Evolutionary conservation across 2,888 invertebrate genomes (phyloP), one percentile per base, ranked within the genome.

Genomic region (Eristalinus sepulchralis): DNA sequence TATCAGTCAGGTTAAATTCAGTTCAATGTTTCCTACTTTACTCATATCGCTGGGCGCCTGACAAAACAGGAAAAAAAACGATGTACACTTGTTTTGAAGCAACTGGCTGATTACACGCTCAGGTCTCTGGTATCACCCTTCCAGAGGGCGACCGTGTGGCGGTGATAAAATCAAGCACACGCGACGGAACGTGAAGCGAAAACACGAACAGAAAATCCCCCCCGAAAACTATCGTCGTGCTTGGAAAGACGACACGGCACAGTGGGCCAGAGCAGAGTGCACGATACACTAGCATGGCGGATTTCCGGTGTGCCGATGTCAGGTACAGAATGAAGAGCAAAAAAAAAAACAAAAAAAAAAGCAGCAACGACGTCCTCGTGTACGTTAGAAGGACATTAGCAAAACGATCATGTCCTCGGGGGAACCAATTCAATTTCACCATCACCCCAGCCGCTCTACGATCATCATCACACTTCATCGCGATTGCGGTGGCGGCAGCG

Each of bases 371-470:
- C 34, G 13, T 34, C 59, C 4, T 27, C 24, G 8, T 9, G 6
- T 11, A 10, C 9, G 27, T 20, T 53, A 22, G 17, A 84, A 76
- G 76, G 67, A 71, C 66, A 84, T 81, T 85, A 64, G 66, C 33
- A 85, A 85, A 72, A 68, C 68, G 59, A 36, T 81, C 82, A 81
- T 82, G 77, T 72, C 76, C 62, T 76, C 47, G 68, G 31, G 68
- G 85, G 81, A 85, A 82, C 62, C 77, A 47, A 64, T 66, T 71
- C 27, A 72, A 76, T 84, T 80, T 67, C 76, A 71, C 64, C 79
- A 75, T 80, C 39, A 20, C 64, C n/a, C 22, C 59, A 34, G 47
- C 17, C 47, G 47, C 53, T 33, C 55, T 36, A 20, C 34, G 64
- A 75, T 59, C 59, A n/a, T 55, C 13, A 36, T 47, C 47, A 17